These are phyloP conservation scores for Leucoraja erinaceus DNA, from an alignment of 2,113 vertebrate genomes.

Conservation along the genomic window DNA sequence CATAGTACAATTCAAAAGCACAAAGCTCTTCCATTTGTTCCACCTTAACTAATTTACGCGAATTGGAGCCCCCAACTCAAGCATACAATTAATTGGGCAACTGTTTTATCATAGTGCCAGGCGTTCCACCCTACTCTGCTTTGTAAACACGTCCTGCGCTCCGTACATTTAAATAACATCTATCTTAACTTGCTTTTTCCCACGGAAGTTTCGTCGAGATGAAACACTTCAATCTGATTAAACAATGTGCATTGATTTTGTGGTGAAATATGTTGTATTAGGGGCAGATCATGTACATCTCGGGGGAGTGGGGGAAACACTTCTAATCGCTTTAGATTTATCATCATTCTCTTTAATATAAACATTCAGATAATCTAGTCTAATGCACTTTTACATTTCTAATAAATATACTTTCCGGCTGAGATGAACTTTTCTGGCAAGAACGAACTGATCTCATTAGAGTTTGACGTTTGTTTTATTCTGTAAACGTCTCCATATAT, in stretches of 20 bases:
- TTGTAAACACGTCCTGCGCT: background rate
- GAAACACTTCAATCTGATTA: background rate
- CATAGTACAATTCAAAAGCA: background rate
- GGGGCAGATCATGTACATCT: too few species aligned
- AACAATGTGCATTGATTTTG: background rate
- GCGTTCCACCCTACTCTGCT: background rate
- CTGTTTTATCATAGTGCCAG: background rate
- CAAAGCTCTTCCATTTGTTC: background rate
- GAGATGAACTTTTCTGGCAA: conserved; percentile 6
- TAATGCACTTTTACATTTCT: background rate
- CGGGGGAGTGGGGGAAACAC: background rate
- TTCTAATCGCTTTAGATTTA: background rate
- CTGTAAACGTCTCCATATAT: background rate
- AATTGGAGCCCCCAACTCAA: background rate
- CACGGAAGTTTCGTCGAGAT: background rate
- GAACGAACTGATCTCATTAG: conserved; percentile 13
- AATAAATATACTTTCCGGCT: conserved; percentile 3
- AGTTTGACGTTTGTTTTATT: background rate
- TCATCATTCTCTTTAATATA: background rate
- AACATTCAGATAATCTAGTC: background rate
- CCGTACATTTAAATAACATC: background rate
- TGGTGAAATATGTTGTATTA: background rate
- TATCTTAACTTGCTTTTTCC: background rate
- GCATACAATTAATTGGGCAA: conserved; percentile 3
- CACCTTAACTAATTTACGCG: background rate